Conservation (phyloP, 2,888 invertebrate species). For the Colostygia pectinataria region DNA sequence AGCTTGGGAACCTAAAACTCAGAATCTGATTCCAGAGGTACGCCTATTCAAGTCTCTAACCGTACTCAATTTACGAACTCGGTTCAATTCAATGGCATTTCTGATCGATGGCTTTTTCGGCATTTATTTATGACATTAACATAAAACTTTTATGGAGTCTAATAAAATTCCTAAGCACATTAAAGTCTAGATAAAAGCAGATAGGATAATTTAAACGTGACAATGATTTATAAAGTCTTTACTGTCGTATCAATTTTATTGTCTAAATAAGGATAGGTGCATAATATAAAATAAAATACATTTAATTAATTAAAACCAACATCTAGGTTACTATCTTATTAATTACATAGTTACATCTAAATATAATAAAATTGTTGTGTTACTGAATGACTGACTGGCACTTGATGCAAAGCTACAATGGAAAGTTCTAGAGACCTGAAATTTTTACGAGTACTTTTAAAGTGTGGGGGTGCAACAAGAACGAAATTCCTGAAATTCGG, state of each 20-base stretch:
- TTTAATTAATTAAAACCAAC: too few relatives aligned
- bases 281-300: not conserved
- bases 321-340: too few relatives aligned
- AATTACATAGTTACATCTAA: too few relatives aligned
- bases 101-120: constrained; percentile 45
- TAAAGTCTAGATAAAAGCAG: constrained; percentile 42
- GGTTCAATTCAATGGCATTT: constrained; percentile 46
- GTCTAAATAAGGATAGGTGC: constrained; percentile 1
- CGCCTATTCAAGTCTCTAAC: not conserved
- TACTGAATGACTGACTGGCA: too few relatives aligned
- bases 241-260: not conserved
- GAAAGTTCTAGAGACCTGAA: too few relatives aligned
- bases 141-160: constrained; percentile 25
- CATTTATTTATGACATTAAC: constrained; percentile 45
- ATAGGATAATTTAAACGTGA: constrained; percentile 39
- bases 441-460: too few relatives aligned
- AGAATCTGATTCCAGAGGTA: too few relatives aligned
- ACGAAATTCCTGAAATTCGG: too few relatives aligned
- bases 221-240: constrained; percentile 42
- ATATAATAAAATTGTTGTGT: too few relatives aligned
- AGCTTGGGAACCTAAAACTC: too few relatives aligned
- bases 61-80: constrained; percentile 23
- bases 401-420: too few relatives aligned
- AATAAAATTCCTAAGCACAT: constrained; percentile 16
- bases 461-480: too few relatives aligned